phyloP scores from a whole-genome alignment of 2,888 invertebrate species.

The Dicyrtomina minuta region DNA sequence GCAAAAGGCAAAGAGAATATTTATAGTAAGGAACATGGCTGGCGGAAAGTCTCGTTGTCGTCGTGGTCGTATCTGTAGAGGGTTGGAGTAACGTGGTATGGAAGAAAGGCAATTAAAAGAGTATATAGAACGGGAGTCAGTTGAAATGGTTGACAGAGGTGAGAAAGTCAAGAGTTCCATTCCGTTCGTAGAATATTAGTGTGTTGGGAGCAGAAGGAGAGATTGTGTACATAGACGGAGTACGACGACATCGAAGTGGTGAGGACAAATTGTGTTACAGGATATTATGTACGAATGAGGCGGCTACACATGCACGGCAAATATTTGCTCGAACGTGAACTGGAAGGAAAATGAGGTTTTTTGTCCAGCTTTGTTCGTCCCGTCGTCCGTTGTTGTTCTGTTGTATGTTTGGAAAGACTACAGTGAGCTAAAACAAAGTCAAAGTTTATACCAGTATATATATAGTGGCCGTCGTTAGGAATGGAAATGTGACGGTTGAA shows the following conservation, averaged over 20 bases:
- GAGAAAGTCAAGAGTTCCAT: no score
- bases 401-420: background rate
- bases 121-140: no score
- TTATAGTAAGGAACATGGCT: no score
- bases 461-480: slow-evolving; percentile 23
- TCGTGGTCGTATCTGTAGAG: no score
- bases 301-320: background rate
- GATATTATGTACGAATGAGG: background rate
- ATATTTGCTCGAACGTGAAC: slow-evolving; percentile 6
- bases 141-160: no score
- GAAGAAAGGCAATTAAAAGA: no score
- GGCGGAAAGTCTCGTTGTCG: no score
- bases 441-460: background rate
- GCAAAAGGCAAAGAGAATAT: no score
- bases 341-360: background rate
- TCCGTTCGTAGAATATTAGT: background rate
- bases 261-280: background rate
- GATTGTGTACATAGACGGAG: background rate
- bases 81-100: no score
- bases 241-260: background rate
- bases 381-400: no score
- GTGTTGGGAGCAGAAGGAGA: background rate
- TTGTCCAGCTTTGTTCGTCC: background rate
- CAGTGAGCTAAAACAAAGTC: no score
- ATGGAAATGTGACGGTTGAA: slow-evolving; percentile 6